Evolutionary conservation across 2,797 vertebrate species (phyloP), one percentile per base, ranked within the genome.

Genomic region (Sebastes taczanowskii): DNA sequence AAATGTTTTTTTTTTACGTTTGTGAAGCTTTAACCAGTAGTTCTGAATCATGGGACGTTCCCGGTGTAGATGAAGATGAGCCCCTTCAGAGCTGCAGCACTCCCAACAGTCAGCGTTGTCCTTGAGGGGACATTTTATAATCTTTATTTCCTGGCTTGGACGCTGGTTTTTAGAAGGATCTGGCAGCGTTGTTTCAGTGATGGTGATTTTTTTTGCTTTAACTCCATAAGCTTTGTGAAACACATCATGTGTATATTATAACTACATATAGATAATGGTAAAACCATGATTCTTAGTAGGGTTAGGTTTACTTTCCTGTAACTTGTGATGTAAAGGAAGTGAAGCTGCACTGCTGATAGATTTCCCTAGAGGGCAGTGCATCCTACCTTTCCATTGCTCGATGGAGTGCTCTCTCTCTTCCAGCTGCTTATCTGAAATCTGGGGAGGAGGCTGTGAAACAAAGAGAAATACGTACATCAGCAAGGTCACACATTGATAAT

Each of bases 321-420:
- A 18, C 7, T n/a, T 13, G 27, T 20, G 67, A 20, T 46, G 10
- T 4, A 1, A 14, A 23, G 18, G 22, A 18, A 20, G 1, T 22
- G 20, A 27, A 59, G 30, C 20, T 87, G 86, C 70, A 82, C 20
- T 85, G 3, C 72, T 16, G 72, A 8, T 4, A 3, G 16, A 5
- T 58, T 77, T 67, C 89, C 35, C 78, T 82, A 91, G 93, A 84
- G 88, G 91, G 89, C 87, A 74, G 85, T 67, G 78, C 32, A n/a
- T 55, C 88, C 73, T 94, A 99, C 98, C 98, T 99, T 99, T 99
- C 98, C 98, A 99, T 60, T 99, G 98, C 85, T 99, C 97, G 60
- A 99, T 99, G 66, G 94, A 97, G 92, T 99, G 98, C 78, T 99
- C 98, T 88, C 98, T 95, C 94, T 99, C 98, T 88, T 99, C 98